Conservation (phyloP, 92 coral and sea anemone genomes). For the Epizoanthus scotinus region DNA sequence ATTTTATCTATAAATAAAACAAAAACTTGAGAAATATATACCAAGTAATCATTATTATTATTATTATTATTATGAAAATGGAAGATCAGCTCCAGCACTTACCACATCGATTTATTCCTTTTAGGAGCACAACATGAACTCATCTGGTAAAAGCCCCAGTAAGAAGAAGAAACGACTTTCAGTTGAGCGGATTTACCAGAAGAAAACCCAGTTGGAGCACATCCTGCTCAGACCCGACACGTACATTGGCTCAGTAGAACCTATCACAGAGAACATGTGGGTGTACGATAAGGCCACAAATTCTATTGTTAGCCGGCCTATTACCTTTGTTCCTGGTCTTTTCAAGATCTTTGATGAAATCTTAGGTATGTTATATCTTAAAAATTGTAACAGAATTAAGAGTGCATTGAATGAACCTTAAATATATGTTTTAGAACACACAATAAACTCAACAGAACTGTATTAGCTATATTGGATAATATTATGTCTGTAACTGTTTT, state of each 20-base stretch:
- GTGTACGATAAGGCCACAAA: slow-evolving; percentile 79
- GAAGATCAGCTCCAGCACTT: too few relatives aligned
- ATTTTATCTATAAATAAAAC: too few relatives aligned
- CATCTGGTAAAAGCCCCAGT: slow-evolving; percentile 43
- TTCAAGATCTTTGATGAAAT: slow-evolving; percentile 99
- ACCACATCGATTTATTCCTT: not conserved
- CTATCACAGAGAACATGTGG: slow-evolving; percentile 92
- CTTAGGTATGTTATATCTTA: slow-evolving; percentile 63
- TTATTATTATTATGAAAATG: too few relatives aligned
- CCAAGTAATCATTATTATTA: too few relatives aligned
- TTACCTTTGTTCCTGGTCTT: slow-evolving; percentile 95
- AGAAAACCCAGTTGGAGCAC: slow-evolving; percentile 96
- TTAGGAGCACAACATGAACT: slow-evolving; percentile 65
- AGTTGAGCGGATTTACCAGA: slow-evolving; percentile 95
- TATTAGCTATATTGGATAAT: too few relatives aligned
- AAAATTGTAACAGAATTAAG: not conserved
- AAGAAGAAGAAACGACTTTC: slow-evolving; percentile 95
- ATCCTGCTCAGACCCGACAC: slow-evolving; percentile 99
- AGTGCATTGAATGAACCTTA: too few relatives aligned
- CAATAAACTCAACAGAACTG: too few relatives aligned
- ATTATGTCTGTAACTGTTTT: too few relatives aligned
- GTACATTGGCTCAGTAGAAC: slow-evolving; percentile 97
- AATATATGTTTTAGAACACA: too few relatives aligned
- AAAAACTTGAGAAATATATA: too few relatives aligned
- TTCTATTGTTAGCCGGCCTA: slow-evolving; percentile 88